Evolutionary conservation across 2,888 invertebrate genomes (phyloP), one percentile per base, ranked within the genome.

Genomic region (Amorpha juglandis): DNA sequence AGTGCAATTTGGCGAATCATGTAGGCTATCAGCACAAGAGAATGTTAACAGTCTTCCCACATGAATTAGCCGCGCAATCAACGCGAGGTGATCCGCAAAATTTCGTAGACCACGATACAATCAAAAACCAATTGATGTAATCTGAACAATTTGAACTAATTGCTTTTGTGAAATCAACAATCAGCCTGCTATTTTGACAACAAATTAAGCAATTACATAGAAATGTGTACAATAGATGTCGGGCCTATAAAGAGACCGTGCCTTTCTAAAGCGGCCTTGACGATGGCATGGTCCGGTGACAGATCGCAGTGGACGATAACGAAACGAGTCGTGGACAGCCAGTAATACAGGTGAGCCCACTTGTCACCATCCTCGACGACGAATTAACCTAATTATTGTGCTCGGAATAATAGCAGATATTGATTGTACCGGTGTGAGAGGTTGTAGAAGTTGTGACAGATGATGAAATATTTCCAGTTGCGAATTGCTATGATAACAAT

Each of bases 91-190:
- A 58, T 58, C 58, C 58, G 58, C 58, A 65, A 65, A 58, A 65
- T 65, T 65, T 65, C 64, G 64, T 65, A 65, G 48, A 58, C 47
- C 27, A 48, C 55, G 55, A 45, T 53, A 63, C 66, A 66, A 66
- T 66, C 63, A 66, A 66, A 66, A 66, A 42, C 35, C 64, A 65
- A 65, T 65, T 58, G 66, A 62, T 65, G 65, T 63, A 66, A 66
- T 66, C 63, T 63, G 51, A 63, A 66, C 66, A 66, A 66, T 66
- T 66, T 63, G 53, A 66, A 63, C 66, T 66, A 66, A 66, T 66
- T 66, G 66, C 66, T 35, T 63, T 63, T 66, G 66, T 62, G 66
- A 66, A 66, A 66, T 66, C 66, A 63, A 66, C 66, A 63, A 66
- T 66, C 62, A 63, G 63, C 45, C 47, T 45, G 51, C 38, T 50